A percentile compares a stretch with the other conserved stretches of the same genome.
phyloP scores from a whole-genome alignment of 2,113 vertebrate genomes.

The Sterrhoptilus dennistouni region DNA sequence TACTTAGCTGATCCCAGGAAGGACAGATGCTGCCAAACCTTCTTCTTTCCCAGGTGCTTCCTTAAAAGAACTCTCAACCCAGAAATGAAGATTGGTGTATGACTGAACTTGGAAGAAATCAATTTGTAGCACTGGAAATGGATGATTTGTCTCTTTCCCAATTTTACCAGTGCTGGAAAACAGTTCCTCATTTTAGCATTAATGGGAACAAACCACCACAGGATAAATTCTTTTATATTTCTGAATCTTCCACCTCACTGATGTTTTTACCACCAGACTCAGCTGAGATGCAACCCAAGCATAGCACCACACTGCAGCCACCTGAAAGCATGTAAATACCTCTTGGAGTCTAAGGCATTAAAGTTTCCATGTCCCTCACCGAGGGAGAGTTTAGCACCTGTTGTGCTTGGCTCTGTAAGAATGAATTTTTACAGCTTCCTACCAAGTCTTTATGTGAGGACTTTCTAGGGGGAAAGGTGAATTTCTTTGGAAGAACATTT shows the following conservation, averaged over 20 bases:
- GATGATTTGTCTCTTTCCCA: background rate
- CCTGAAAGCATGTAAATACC: background rate
- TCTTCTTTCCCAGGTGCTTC: background rate
- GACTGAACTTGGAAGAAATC: background rate
- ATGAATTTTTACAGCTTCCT: background rate
- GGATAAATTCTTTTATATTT: background rate
- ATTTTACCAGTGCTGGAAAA: background rate
- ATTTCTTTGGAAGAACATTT: background rate
- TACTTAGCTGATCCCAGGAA: background rate
- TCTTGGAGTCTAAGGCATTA: background rate
- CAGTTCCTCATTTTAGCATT: background rate
- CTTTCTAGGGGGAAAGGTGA: background rate
- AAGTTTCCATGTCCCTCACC: background rate
- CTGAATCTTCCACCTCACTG: background rate
- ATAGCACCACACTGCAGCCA: rapidly evolving
- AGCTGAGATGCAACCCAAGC: background rate
- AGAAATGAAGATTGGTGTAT: background rate
- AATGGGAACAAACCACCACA: background rate
- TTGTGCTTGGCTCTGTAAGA: background rate
- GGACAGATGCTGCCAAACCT: background rate
- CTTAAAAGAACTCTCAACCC: background rate
- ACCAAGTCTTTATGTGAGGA: background rate
- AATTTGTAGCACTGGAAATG: background rate
- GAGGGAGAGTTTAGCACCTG: background rate
- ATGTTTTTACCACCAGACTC: background rate